Percentiles rank a stretch among this genome's conserved stretches.
These are phyloP conservation scores for Polypterus bichir DNA, from an alignment of 2,113 vertebrate species.

Conservation along the genomic window DNA sequence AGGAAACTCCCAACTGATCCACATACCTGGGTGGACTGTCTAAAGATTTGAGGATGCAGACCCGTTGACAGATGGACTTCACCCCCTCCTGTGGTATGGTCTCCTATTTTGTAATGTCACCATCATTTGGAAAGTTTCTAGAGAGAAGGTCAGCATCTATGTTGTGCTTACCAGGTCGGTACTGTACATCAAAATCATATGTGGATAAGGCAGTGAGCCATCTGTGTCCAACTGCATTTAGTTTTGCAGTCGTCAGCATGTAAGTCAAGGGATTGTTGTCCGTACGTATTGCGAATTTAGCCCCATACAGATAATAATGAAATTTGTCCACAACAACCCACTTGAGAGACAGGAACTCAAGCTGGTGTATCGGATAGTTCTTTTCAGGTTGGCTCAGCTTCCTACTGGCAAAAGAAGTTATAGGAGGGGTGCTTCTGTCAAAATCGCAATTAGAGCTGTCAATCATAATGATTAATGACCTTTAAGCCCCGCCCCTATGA, in stretches of 20 bases:
- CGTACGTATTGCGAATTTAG: not conserved
- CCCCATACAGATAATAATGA: too few relatives aligned
- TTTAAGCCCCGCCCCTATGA: too few relatives aligned
- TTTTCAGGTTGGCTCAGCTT: too few relatives aligned
- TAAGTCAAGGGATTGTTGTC: conserved; percentile 1
- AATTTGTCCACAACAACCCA: too few relatives aligned
- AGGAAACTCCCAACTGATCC: not conserved
- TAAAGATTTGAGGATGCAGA: not conserved
- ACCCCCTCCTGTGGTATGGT: not conserved
- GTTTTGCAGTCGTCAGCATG: conserved; percentile 1
- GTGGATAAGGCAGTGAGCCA: conserved; percentile 1
- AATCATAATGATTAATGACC: too few relatives aligned
- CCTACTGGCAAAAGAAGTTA: too few relatives aligned
- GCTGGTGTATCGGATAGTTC: too few relatives aligned
- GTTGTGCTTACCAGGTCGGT: not conserved
- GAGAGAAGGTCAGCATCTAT: conserved; percentile 10
- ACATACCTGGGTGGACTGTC: not conserved
- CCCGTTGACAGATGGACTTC: not conserved
- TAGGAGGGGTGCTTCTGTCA: too few relatives aligned
- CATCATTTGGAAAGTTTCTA: not conserved
- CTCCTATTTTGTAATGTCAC: not conserved
- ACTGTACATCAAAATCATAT: conserved; percentile 6
- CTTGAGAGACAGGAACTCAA: too few relatives aligned
- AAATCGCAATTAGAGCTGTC: too few relatives aligned
- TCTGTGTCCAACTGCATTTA: not conserved